Percentiles rank a stretch among this genome's conserved stretches.
Evolutionary conservation across 2,888 invertebrate species (phyloP).

Genomic region (Creontiades dilutus): DNA sequence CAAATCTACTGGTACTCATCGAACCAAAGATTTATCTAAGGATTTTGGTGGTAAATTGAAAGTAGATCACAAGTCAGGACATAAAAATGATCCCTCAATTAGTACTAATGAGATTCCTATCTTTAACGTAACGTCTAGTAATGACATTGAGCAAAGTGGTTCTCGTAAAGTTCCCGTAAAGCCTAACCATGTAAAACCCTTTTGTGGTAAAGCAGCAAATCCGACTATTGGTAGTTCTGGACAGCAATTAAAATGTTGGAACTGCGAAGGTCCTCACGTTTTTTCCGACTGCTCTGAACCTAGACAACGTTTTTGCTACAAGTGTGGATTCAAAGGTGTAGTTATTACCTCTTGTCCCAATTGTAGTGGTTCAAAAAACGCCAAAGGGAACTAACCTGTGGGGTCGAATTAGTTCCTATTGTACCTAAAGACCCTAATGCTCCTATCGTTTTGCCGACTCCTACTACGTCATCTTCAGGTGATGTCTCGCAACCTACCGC

Average conservation of each 20-base stretch:
- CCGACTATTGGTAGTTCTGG: not conserved
- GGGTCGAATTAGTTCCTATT: constrained; percentile 42
- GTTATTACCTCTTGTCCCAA: constrained; percentile 39
- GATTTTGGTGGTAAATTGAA: not conserved
- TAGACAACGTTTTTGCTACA: constrained; percentile 53
- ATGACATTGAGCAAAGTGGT: not conserved
- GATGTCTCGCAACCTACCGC: not conserved
- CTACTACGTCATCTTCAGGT: not conserved
- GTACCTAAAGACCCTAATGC: not conserved
- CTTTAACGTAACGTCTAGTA: constrained; percentile 30
- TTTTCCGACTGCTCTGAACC: constrained; percentile 48
- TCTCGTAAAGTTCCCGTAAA: not conserved
- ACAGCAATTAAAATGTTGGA: constrained; percentile 41
- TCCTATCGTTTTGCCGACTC: not conserved
- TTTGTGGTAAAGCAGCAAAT: not conserved
- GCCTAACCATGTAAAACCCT: not conserved
- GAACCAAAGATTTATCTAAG: not conserved
- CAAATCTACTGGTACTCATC: not conserved
- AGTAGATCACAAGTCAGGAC: not conserved
- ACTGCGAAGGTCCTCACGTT: constrained; percentile 43
- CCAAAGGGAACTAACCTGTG: constrained; percentile 46
- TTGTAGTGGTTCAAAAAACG: constrained; percentile 45
- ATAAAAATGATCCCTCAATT: not conserved
- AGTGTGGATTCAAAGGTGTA: constrained; percentile 50
- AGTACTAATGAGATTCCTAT: not conserved